Evolutionary conservation across 2,888 invertebrate species (phyloP), one percentile per base, ranked within the genome.

Genomic region (Sturmia bella): DNA sequence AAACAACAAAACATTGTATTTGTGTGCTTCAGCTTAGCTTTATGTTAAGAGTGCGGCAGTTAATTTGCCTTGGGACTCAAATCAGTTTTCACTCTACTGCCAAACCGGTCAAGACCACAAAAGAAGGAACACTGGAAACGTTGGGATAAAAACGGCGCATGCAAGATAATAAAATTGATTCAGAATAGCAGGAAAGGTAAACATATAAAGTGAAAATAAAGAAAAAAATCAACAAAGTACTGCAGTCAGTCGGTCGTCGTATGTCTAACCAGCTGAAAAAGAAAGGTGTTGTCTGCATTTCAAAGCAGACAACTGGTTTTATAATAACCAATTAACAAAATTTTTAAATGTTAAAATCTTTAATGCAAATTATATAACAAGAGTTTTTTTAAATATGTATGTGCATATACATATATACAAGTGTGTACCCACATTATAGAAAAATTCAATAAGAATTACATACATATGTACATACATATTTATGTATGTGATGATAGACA

Each of bases 21-120:
- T 15, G 5, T 77, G 80, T 69, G 63, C 45, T 74, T 73, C 15
- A 15, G 17, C 11, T 74, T 56, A 64, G 63, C 50, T 57, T 56
- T 73, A 43, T 78, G 75, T 81, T 79, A 54, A 64, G 54, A 73
- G 45, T 73, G 21, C 57, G 63, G 54, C 73, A 73, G 78, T 83
- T 80, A 83, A 70, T 72, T 64, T 75, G 56, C 24, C 69, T 76
- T 64, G 70, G 73, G 48, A 77, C 39, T 41, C 68, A 76, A 70
- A 61, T 86, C 83, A 89, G 85, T 88, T 85, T 85, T 85, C 73
- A 84, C 79, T 86, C 86, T 85, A 85, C 88, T 87, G 87, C 86
- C 88, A 88, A 87, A 86, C 84, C 85, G 87, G 76, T 85, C 85
- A 83, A 83, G n/a, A 85, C 82, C 69, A 78, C 13, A 19, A 32